phyloP scores from a whole-genome alignment of 2,888 invertebrate genomes.

The Rhyacophila evoluta region DNA sequence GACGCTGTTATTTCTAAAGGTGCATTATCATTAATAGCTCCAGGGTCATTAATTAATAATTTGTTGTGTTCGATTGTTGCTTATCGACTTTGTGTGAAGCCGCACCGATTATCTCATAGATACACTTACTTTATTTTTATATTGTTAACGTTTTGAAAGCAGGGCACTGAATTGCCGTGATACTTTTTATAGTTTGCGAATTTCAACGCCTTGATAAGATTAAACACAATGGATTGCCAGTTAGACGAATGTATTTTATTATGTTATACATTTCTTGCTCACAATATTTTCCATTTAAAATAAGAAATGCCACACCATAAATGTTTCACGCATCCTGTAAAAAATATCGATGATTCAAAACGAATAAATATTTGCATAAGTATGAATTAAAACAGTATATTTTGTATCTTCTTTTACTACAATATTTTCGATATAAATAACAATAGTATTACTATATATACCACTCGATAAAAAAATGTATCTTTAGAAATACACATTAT shows the following conservation, averaged over 20 bases:
- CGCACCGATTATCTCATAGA: constrained; percentile 3
- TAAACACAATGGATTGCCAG: neutral
- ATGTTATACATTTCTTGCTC: neutral
- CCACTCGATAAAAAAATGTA: too few relatives aligned
- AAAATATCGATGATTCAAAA: too few relatives aligned
- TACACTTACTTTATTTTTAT: neutral
- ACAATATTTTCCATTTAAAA: too few relatives aligned
- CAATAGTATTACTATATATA: too few relatives aligned
- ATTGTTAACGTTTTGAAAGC: neutral
- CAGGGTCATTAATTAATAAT: constrained; percentile 2
- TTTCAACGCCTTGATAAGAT: neutral
- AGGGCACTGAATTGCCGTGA: neutral
- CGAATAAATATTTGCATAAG: too few relatives aligned
- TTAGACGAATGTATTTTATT: neutral
- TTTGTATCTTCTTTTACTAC: too few relatives aligned
- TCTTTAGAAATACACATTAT: too few relatives aligned
- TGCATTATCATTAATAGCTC: neutral
- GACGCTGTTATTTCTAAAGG: neutral
- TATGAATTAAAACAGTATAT: too few relatives aligned
- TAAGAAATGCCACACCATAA: too few relatives aligned
- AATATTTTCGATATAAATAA: too few relatives aligned
- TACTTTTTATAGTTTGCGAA: neutral
- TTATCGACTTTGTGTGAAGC: neutral
- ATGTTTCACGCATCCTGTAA: too few relatives aligned
- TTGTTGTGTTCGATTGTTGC: neutral